phyloP scores from a whole-genome alignment of 1,140 invertebrate species.

The Bemisia tabaci region DNA sequence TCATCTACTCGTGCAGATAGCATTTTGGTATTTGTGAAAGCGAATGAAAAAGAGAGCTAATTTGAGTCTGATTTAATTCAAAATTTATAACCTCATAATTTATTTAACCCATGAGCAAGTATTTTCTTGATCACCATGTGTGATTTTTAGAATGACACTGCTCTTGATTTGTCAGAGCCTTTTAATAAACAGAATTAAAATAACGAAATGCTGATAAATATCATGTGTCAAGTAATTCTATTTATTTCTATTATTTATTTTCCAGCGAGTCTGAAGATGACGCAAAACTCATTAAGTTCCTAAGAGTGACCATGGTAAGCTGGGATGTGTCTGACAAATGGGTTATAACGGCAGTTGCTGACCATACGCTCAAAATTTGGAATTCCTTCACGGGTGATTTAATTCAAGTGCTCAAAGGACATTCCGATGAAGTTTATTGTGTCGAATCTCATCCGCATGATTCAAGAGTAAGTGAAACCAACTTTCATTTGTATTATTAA shows the following conservation, averaged over 20 bases:
- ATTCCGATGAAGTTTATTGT: conserved; percentile 89
- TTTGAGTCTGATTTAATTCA: conserved; percentile 7
- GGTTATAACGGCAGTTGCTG: conserved; percentile 81
- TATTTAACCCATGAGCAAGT: conserved; percentile 17
- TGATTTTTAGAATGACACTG: too few species aligned
- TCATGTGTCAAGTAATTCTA: too few species aligned
- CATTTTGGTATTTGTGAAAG: not conserved
- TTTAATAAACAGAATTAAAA: too few species aligned
- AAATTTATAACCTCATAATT: conserved; percentile 31
- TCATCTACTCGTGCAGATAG: not conserved
- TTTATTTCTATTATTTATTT: conserved; percentile 11
- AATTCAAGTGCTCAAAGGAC: conserved; percentile 55
- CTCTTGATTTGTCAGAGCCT: too few species aligned
- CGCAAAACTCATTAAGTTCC: conserved; percentile 44
- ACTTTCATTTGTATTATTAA: too few species aligned
- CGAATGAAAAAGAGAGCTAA: not conserved
- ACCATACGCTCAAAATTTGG: conserved; percentile 81
- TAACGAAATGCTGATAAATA: too few species aligned
- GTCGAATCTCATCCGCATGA: conserved; percentile 84
- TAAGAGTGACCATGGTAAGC: conserved; percentile 88
- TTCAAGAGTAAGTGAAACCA: conserved; percentile 34
- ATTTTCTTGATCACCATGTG: too few species aligned
- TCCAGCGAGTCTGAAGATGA: conserved; percentile 21
- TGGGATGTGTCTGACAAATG: conserved; percentile 82
- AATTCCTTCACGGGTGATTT: conserved; percentile 50